phyloP scores from a whole-genome alignment of 2,888 invertebrate genomes.

The Periphyllus acericola region DNA sequence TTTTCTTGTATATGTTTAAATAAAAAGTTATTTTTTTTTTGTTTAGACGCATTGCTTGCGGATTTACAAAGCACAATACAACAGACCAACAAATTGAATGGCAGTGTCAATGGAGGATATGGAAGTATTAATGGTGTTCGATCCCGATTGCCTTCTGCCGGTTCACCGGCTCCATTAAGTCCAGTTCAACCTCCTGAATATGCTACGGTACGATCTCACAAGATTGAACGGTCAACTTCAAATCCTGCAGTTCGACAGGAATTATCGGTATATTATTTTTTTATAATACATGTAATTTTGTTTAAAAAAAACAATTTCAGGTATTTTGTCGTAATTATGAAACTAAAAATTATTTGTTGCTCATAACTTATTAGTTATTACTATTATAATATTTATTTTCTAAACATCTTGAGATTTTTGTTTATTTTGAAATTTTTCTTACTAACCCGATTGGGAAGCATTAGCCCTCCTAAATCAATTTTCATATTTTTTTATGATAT shows the following conservation, averaged over 20 bases:
- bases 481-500: too few relatives aligned
- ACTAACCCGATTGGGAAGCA: too few relatives aligned
- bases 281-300: background rate
- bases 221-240: slow-evolving; percentile 62
- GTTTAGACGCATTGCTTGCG: slow-evolving; percentile 92
- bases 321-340: background rate
- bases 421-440: too few relatives aligned
- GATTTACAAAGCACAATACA: slow-evolving; percentile 94
- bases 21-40: slow-evolving; percentile 57
- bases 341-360: background rate
- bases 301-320: too few relatives aligned
- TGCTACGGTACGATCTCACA: slow-evolving; percentile 64
- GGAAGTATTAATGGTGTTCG: slow-evolving; percentile 77
- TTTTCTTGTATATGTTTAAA: background rate
- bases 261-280: slow-evolving; percentile 55
- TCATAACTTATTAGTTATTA: too few relatives aligned
- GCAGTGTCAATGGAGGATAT: slow-evolving; percentile 74
- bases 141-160: slow-evolving; percentile 62
- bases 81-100: slow-evolving; percentile 63
- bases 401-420: too few relatives aligned
- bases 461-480: too few relatives aligned
- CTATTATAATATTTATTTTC: too few relatives aligned
- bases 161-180: slow-evolving; percentile 59
- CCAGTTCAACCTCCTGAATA: slow-evolving; percentile 64
- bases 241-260: slow-evolving; percentile 47